phyloP scores from a whole-genome alignment of 2,888 invertebrate genomes.

The Meiosimyza platycephala region DNA sequence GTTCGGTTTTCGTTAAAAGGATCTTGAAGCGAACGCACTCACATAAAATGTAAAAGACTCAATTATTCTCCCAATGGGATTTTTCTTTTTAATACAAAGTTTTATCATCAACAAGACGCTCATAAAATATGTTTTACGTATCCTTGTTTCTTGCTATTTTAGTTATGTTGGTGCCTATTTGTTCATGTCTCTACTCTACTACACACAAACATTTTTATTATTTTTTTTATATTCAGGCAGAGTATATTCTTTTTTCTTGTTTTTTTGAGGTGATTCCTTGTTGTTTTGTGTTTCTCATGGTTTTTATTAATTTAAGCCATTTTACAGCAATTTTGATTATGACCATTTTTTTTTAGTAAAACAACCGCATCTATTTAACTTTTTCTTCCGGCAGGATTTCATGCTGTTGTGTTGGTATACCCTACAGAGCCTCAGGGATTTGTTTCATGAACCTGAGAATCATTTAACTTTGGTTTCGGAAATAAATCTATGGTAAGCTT shows the following conservation, averaged over 20 bases:
- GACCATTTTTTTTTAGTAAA: conserved; percentile 38
- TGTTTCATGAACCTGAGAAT: too few relatives aligned
- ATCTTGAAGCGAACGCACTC: conserved; percentile 29
- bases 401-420: too few relatives aligned
- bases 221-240: conserved; percentile 21
- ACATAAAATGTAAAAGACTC: conserved; percentile 55
- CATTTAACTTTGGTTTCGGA: too few relatives aligned
- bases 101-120: conserved; percentile 60
- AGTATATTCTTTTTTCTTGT: background rate
- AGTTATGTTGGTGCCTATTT: conserved; percentile 7
- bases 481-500: too few relatives aligned
- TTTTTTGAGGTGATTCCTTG: conserved; percentile 10
- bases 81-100: conserved; percentile 54
- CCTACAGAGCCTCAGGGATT: too few relatives aligned
- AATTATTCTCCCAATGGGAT: conserved; percentile 62
- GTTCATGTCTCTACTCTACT: too few relatives aligned
- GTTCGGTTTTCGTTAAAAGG: background rate
- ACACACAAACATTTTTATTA: too few relatives aligned
- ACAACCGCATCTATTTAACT: conserved; percentile 11
- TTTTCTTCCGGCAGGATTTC: background rate
- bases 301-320: conserved; percentile 40
- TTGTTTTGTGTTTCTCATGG: conserved; percentile 13
- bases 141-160: conserved; percentile 25
- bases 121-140: conserved; percentile 60
- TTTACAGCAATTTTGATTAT: conserved; percentile 41